Percentiles rank a stretch among this genome's conserved stretches.
These are phyloP conservation scores for Halcyon senegalensis DNA, from an alignment of 2,113 vertebrate genomes.

Conservation along the genomic window DNA sequence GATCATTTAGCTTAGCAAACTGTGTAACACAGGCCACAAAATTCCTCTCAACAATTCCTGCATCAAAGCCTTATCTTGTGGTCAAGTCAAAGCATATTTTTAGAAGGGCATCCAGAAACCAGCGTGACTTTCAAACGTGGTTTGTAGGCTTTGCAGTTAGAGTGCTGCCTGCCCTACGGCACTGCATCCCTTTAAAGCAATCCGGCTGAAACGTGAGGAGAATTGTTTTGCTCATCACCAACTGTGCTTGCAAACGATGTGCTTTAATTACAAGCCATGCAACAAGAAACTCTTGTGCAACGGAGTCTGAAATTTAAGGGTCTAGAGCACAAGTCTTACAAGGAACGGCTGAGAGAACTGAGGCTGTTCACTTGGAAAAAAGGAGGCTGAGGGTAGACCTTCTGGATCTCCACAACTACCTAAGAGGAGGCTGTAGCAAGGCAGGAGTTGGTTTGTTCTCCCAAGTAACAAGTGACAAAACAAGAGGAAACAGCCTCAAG, in stretches of 20 bases:
- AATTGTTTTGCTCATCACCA: not conserved
- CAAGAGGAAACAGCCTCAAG: not conserved
- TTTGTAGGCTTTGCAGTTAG: not conserved
- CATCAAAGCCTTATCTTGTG: not conserved
- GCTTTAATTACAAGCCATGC: slow-evolving; percentile 1
- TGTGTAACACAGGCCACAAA: not conserved
- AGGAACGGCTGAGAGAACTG: not conserved
- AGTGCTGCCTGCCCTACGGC: not conserved
- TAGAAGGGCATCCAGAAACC: not conserved
- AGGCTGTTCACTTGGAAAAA: not conserved
- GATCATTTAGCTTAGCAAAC: not conserved
- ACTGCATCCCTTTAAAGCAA: not conserved
- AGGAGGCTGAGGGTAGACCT: not conserved
- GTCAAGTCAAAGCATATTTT: not conserved
- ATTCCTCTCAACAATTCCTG: not conserved
- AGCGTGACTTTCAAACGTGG: not conserved
- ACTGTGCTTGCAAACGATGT: not conserved
- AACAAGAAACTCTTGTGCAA: not conserved
- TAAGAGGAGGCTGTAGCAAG: not conserved
- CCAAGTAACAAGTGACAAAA: not conserved
- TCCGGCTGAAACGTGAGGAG: not conserved
- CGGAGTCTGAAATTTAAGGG: not conserved
- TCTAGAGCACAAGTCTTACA: not conserved
- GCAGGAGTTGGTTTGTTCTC: not conserved
- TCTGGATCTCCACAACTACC: not conserved